A percentile compares a stretch with the other conserved stretches of the same genome.
Conservation (phyloP, 2,113 vertebrate genomes). For the Hirundichthys speculiger region DNA sequence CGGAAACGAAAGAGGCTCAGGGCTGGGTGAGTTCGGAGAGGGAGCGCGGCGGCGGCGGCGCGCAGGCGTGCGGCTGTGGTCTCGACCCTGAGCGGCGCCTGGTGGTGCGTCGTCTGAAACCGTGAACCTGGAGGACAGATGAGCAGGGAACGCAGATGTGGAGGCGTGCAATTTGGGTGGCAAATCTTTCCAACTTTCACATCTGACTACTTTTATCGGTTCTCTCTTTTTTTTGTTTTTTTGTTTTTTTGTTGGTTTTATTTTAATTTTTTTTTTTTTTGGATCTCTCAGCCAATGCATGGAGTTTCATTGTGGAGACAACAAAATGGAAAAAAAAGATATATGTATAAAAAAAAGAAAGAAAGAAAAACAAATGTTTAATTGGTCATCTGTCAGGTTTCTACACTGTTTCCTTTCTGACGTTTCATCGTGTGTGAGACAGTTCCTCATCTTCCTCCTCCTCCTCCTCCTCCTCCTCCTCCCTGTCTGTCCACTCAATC, state of each 20-base stretch:
- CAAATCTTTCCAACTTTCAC: constrained; percentile 38
- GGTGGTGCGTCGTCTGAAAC: constrained; percentile 12
- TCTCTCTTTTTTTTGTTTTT: constrained; percentile 3
- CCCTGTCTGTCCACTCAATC: constrained; percentile 68
- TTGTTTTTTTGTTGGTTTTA: constrained; percentile 43
- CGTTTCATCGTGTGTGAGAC: constrained; percentile 65
- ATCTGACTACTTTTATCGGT: constrained; percentile 35
- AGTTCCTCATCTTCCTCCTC: constrained; percentile 54
- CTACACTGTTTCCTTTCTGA: constrained; percentile 66
- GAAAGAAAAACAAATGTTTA: constrained; percentile 60
- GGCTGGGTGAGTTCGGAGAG: constrained; percentile 48
- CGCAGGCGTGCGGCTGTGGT: constrained; percentile 45
- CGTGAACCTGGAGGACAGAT: constrained; percentile 28
- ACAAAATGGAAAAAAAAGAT: constrained; percentile 56
- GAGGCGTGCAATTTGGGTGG: constrained; percentile 44
- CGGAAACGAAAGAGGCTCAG: constrained; percentile 60
- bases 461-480: constrained; percentile 60
- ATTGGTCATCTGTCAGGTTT: constrained; percentile 77
- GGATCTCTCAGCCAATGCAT: constrained; percentile 76
- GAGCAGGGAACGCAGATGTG: constrained; percentile 25
- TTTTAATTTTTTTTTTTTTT: constrained; percentile 51
- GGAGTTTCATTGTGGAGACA: constrained; percentile 75
- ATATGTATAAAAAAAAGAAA: constrained; percentile 36
- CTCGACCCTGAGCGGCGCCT: constrained; percentile 30
- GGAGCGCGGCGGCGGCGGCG: constrained; percentile 29